Evolutionary conservation across 2,797 vertebrate species (phyloP), one percentile per base, ranked within the genome.

Genomic region (Tauraco hartlaubi): DNA sequence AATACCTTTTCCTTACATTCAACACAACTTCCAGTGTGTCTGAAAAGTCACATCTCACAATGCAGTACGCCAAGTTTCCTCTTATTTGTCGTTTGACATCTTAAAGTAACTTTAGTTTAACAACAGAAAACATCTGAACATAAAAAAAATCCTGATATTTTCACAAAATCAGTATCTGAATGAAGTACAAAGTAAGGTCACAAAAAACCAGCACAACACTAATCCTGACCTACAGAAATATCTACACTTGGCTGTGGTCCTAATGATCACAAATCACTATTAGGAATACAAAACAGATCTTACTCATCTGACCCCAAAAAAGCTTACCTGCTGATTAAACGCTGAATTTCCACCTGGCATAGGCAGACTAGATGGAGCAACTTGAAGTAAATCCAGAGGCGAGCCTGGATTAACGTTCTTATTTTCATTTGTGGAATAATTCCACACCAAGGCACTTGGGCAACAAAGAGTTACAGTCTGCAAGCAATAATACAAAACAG

Each of bases 401-500:
- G 98, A 98, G 84, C 98, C 98, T 44, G 98, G 97, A 97, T 96
- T 98, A n/a, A 63, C 3, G 16, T 79, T 98, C 97, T 97, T 98
- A 44, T 61, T 98, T 96, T 98, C 98, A 14, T 97, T 98, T 66
- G 97, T 97, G 97, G 97, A 98, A 15, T 98, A 98, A 94, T 98
- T 98, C 98, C 98, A 98, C 96, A 98, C 98, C 98, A 98, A 98
- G 98, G 98, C 98, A 98, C 98, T 98, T 98, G 98, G 98, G 96
- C 98, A 98, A 96, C 98, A 98, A 69, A 98, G 98, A 77, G 98
- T 98, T 96, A 98, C 96, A 77, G 98, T 98, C 98, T 98, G 92
- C 54, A 96, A 91, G 59, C 63, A 92, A 93, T 1, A 84, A 73
- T 9, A 80, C 39, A 91, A 85, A 77, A 52, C 20, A 93, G 35